Evolutionary conservation across 92 coral and sea anemone species (phyloP).

Genomic region (Epizoanthus rinbou): DNA sequence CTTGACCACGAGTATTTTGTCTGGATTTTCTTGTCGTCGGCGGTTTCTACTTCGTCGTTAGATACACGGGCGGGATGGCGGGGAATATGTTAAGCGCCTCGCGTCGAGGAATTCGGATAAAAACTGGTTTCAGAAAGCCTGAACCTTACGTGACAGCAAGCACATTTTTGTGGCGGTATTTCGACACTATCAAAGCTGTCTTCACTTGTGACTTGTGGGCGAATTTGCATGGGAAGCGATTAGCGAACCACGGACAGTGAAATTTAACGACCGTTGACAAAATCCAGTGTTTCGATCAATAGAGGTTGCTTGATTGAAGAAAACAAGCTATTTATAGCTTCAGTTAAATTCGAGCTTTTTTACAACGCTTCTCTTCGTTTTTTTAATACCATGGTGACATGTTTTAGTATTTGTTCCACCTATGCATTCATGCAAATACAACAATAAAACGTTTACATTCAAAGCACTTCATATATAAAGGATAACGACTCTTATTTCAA

Average conservation of each 20-base stretch:
- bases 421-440: no score
- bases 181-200: slow-evolving; percentile 43
- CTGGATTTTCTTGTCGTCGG: slow-evolving; percentile 23
- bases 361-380: no score
- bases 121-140: not conserved
- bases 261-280: not conserved
- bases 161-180: slow-evolving; percentile 41
- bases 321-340: no score
- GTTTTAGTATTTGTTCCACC: no score
- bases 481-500: no score
- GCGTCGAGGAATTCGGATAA: not conserved
- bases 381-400: no score
- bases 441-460: no score
- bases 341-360: no score
- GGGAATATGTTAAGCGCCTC: not conserved
- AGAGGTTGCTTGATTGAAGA: no score
- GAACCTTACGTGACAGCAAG: slow-evolving; percentile 38
- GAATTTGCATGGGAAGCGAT: slow-evolving; percentile 44
- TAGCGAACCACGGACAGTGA: slow-evolving; percentile 32
- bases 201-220: slow-evolving; percentile 34
- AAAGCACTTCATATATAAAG: no score
- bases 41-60: not conserved
- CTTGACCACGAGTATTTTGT: slow-evolving; percentile 21
- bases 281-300: not conserved
- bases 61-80: not conserved